Conservation (phyloP, 92 coral and sea anemone genomes). For the Epizoanthus scotinus region DNA sequence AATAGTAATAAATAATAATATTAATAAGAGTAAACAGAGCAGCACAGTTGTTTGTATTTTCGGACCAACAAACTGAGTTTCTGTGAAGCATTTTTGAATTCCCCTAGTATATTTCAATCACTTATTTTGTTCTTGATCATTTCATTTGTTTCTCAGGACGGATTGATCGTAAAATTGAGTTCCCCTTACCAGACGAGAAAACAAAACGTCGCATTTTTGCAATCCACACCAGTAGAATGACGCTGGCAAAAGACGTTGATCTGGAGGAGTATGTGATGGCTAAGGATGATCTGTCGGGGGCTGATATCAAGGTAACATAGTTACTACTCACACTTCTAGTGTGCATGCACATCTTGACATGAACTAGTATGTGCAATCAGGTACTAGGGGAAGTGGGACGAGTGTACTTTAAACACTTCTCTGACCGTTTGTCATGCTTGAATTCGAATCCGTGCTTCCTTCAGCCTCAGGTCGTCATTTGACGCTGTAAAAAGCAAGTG, state of each 20-base stretch:
- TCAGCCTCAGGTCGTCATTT: too few relatives aligned
- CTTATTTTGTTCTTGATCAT: background rate
- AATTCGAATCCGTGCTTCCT: too few relatives aligned
- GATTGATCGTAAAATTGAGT: constrained; percentile 96
- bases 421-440: too few relatives aligned
- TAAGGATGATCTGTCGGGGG: constrained; percentile 96
- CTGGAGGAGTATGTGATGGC: constrained; percentile 97
- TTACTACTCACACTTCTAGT: too few relatives aligned
- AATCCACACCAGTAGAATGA: constrained; percentile 97
- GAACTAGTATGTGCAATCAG: too few relatives aligned
- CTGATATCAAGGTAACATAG: constrained; percentile 86
- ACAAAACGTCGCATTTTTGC: constrained; percentile 94
- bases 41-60: background rate
- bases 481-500: too few relatives aligned
- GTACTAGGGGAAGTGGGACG: too few relatives aligned
- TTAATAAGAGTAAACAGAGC: too few relatives aligned
- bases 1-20: too few relatives aligned
- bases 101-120: background rate
- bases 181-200: constrained; percentile 97
- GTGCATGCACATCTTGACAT: too few relatives aligned
- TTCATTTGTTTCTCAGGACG: constrained; percentile 63
- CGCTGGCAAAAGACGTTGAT: constrained; percentile 88
- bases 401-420: too few relatives aligned
- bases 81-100: background rate
- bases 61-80: background rate